These are phyloP conservation scores for Gambusia yucatana DNA, from an alignment of 2,797 vertebrate species.

Conservation along the genomic window DNA sequence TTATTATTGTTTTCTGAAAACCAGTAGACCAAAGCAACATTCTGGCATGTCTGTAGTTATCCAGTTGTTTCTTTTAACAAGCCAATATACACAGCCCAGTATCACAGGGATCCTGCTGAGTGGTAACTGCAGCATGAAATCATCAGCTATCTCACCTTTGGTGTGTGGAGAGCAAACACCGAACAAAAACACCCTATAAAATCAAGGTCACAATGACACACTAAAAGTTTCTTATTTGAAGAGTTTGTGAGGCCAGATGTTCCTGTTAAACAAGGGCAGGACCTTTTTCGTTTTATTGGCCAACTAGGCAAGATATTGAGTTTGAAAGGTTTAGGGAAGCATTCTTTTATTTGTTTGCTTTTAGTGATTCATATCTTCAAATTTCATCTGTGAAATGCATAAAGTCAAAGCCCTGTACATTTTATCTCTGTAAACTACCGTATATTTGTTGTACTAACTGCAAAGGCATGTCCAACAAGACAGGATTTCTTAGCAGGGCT, in stretches of 20 bases:
- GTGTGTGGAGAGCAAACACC: not conserved
- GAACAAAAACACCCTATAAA: not conserved
- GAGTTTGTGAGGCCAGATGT: slow-evolving; percentile 4
- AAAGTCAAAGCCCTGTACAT: not conserved
- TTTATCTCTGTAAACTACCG: not conserved
- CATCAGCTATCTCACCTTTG: not conserved
- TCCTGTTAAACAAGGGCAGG: not conserved
- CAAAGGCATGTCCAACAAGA: not conserved
- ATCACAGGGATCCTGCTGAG: not conserved
- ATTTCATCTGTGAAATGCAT: not conserved
- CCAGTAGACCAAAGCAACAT: not conserved
- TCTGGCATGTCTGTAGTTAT: not conserved
- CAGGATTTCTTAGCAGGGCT: not conserved
- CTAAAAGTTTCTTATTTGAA: not conserved
- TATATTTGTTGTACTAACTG: not conserved
- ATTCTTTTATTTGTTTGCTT: not conserved
- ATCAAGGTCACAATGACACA: slow-evolving; percentile 2
- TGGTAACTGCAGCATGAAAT: not conserved
- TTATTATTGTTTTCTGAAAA: not conserved
- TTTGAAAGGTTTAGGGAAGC: not conserved
- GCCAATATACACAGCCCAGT: not conserved
- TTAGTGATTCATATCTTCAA: not conserved
- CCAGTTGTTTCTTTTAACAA: not conserved
- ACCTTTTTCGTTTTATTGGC: not conserved
- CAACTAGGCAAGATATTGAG: not conserved